Conservation (phyloP, 2,797 vertebrate species). For the Cottoperca gobio region DNA sequence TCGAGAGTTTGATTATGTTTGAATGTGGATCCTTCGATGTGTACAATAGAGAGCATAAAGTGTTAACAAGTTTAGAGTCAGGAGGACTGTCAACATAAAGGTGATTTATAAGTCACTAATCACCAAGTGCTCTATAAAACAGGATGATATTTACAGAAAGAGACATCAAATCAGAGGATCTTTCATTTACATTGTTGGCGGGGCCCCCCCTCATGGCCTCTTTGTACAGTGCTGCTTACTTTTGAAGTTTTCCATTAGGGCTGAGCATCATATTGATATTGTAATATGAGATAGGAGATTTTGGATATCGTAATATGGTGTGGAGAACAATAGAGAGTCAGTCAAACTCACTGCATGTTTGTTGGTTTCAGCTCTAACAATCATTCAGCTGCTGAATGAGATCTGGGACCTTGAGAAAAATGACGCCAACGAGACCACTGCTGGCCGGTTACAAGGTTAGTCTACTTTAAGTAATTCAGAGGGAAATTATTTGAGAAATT, state of each 20-base stretch:
- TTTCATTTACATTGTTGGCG: background rate
- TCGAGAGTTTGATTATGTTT: background rate
- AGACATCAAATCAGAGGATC: background rate
- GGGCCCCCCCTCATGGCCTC: no score
- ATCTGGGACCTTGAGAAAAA: slow-evolving; percentile 32
- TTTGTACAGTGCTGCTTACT: no score
- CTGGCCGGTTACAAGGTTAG: background rate
- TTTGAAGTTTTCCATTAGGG: no score
- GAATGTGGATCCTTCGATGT: background rate
- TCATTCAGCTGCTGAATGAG: slow-evolving; percentile 43
- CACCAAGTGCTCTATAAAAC: background rate
- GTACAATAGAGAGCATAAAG: accelerated
- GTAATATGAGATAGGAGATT: no score
- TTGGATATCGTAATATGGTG: no score
- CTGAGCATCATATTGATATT: no score
- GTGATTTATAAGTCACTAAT: no score
- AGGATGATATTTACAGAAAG: background rate
- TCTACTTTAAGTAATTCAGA: background rate
- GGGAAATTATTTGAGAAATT: background rate
- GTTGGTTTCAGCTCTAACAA: slow-evolving; percentile 57
- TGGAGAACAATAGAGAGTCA: no score
- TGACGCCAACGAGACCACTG: background rate
- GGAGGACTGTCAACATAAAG: background rate
- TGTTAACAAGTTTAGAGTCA: background rate
- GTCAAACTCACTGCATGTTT: background rate